These are phyloP conservation scores for Hipparchia semele DNA, from an alignment of 2,888 invertebrate species.

Conservation along the genomic window DNA sequence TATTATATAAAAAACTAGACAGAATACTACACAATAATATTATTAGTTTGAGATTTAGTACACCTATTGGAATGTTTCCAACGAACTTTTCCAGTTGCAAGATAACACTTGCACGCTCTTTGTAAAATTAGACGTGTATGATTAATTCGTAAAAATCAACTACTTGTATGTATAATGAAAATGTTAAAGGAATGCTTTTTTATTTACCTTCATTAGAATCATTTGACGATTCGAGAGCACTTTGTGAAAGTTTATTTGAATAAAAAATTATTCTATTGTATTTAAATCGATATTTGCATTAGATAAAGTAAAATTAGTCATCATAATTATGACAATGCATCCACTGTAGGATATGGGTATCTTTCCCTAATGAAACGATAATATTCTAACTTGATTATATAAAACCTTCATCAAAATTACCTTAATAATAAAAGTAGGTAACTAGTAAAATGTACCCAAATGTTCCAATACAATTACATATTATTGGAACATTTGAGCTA, in stretches of 20 bases:
- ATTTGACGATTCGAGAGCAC: too few relatives aligned
- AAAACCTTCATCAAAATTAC: background rate
- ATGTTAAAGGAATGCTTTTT: too few relatives aligned
- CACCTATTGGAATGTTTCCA: constrained; percentile 23
- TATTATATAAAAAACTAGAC: background rate
- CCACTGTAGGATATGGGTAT: too few relatives aligned
- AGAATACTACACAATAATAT: background rate
- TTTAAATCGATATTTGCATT: too few relatives aligned
- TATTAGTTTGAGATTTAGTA: constrained; percentile 12
- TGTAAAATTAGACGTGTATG: constrained; percentile 30
- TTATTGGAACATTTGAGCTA: constrained; percentile 5
- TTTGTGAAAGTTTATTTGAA: too few relatives aligned
- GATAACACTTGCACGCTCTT: constrained; percentile 14
- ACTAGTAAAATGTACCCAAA: background rate
- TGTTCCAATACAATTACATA: background rate
- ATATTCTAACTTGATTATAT: too few relatives aligned
- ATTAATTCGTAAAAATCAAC: constrained; percentile 39
- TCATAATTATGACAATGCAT: too few relatives aligned
- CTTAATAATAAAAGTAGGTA: background rate
- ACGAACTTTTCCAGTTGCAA: constrained; percentile 20
- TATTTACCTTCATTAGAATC: too few relatives aligned
- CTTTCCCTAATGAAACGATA: too few relatives aligned
- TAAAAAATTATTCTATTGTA: too few relatives aligned
- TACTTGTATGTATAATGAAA: too few relatives aligned
- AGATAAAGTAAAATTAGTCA: too few relatives aligned